Percentiles rank a stretch among this genome's conserved stretches.
Conservation (phyloP, 2,113 vertebrate genomes). For the Eulemur macaco region DNA sequence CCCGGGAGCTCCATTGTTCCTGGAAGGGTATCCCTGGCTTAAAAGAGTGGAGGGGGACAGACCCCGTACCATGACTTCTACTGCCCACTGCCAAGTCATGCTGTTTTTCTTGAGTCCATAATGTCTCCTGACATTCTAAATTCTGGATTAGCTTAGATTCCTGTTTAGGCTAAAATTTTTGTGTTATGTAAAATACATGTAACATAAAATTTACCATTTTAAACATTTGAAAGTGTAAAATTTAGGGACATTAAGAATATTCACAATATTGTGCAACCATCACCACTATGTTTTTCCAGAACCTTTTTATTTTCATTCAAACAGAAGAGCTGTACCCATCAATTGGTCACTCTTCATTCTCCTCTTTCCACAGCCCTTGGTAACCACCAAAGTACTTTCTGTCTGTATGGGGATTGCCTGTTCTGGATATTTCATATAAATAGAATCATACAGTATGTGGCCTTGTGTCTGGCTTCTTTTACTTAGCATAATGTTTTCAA, state of each 20-base stretch:
- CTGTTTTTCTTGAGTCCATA: neutral
- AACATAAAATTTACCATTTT: neutral
- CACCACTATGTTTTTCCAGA: neutral
- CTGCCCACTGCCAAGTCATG: neutral
- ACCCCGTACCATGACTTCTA: neutral
- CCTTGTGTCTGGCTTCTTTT: neutral
- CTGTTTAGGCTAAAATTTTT: neutral
- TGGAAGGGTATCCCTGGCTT: neutral
- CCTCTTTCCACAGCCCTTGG: neutral
- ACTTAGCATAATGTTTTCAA: neutral
- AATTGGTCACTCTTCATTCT: neutral
- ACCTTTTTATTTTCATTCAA: neutral
- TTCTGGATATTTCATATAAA: neutral
- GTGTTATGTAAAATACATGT: neutral
- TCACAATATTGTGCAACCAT: neutral
- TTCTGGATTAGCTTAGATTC: neutral
- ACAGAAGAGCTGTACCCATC: neutral
- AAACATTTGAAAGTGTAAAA: neutral
- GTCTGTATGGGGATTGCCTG: neutral
- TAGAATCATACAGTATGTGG: neutral
- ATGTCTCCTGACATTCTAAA: neutral
- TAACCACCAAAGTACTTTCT: neutral
- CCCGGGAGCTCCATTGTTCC: neutral
- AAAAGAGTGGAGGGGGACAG: neutral
- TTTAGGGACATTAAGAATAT: neutral